These are phyloP conservation scores for Coccyzus lansbergi DNA, from an alignment of 2,797 vertebrate species.

Conservation along the genomic window DNA sequence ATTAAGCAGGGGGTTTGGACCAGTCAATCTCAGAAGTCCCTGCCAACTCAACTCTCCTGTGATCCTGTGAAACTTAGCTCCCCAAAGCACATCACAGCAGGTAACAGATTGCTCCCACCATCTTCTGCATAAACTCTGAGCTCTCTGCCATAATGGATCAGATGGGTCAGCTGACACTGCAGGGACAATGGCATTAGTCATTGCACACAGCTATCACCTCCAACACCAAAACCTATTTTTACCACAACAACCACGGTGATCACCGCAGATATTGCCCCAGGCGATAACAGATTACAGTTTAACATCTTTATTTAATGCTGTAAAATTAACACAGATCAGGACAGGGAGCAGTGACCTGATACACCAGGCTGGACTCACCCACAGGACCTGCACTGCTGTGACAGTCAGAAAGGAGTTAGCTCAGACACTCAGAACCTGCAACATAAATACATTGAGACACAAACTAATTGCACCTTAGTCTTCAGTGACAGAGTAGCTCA, in stretches of 20 bases:
- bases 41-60: neutral
- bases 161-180: neutral
- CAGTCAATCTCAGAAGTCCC: neutral
- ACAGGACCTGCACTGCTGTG: neutral
- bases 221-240: neutral
- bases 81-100: neutral
- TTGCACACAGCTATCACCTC: neutral
- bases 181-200: neutral
- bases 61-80: neutral
- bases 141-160: neutral
- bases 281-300: neutral
- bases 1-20: neutral
- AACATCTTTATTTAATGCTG: neutral
- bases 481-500: neutral
- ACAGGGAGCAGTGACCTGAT: neutral
- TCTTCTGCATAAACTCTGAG: conserved; percentile 2
- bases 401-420: neutral
- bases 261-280: neutral
- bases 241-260: neutral
- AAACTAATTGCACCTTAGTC: neutral
- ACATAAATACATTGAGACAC: neutral
- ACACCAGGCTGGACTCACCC: neutral
- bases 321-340: neutral
- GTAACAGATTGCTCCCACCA: neutral
- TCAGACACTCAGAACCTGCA: neutral